phyloP scores from a whole-genome alignment of 2,113 vertebrate species.

The Scophthalmus maximus region DNA sequence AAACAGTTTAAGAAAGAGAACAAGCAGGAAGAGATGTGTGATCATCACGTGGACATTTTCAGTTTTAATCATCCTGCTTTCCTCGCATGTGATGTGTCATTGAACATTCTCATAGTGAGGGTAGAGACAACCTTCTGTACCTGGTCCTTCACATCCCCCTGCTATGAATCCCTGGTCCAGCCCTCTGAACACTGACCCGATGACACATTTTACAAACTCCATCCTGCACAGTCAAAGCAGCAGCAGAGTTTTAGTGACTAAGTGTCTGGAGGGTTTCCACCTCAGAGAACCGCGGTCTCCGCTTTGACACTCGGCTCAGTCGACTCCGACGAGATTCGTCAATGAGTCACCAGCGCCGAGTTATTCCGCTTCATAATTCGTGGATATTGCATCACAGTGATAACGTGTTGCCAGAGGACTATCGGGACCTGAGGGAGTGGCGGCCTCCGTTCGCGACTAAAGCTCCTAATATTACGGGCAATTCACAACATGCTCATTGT shows the following conservation, averaged over 20 bases:
- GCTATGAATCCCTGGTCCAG: neutral
- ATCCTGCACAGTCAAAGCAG: too few relatives aligned
- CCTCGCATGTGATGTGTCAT: too few relatives aligned
- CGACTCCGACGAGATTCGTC: slow-evolving; percentile 5
- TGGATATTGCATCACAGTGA: slow-evolving; percentile 71
- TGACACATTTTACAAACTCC: neutral
- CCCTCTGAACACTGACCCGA: neutral
- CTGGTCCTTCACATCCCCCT: neutral
- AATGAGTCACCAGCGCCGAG: slow-evolving; percentile 54
- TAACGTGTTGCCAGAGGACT: slow-evolving; percentile 59
- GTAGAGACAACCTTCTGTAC: neutral
- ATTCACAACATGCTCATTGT: slow-evolving; percentile 48
- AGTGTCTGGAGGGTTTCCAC: neutral
- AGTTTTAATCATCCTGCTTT: too few relatives aligned
- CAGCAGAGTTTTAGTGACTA: too few relatives aligned
- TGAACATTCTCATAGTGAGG: neutral
- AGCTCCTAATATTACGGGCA: slow-evolving; percentile 35
- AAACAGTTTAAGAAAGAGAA: too few relatives aligned
- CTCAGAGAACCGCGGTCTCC: neutral
- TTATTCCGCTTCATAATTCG: slow-evolving; percentile 66
- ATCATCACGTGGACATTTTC: too few relatives aligned
- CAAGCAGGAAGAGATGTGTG: too few relatives aligned
- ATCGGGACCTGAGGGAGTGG: slow-evolving; percentile 56
- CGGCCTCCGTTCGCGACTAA: neutral
- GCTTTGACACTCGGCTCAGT: neutral